phyloP scores from a whole-genome alignment of 1,140 invertebrate species.

The Trichonephila inaurata region DNA sequence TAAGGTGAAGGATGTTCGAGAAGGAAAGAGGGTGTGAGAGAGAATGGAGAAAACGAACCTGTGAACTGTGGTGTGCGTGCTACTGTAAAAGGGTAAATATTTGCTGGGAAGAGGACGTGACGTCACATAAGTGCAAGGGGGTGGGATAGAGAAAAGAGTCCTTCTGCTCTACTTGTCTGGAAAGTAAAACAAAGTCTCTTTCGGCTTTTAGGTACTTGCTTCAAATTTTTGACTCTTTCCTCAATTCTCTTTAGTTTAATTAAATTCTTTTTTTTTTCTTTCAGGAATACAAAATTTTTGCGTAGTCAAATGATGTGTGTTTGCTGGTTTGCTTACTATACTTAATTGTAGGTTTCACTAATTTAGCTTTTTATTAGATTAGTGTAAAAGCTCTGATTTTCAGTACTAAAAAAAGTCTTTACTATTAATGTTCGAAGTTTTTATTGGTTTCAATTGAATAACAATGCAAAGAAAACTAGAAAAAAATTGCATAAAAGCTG shows the following conservation, averaged over 20 bases:
- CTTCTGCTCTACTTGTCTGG: neutral
- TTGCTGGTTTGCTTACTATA: too few relatives aligned
- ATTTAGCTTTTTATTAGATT: too few relatives aligned
- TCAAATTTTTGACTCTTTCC: neutral
- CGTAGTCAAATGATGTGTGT: too few relatives aligned
- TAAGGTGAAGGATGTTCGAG: neutral
- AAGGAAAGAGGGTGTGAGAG: neutral
- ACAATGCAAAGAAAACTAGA: too few relatives aligned
- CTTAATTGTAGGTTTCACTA: too few relatives aligned
- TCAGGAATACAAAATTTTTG: neutral
- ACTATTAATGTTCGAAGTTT: too few relatives aligned
- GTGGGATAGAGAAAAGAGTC: neutral
- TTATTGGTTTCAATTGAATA: too few relatives aligned
- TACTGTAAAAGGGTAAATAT: constrained; percentile 53
- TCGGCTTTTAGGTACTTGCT: neutral
- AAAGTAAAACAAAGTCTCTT: constrained; percentile 31
- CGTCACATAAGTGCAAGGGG: constrained; percentile 18
- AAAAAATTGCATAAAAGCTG: too few relatives aligned
- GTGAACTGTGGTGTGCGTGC: neutral
- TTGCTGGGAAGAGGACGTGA: constrained; percentile 38
- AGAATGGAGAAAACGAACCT: constrained; percentile 14
- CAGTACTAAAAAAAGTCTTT: too few relatives aligned
- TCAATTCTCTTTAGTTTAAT: neutral
- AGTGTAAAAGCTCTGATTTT: too few relatives aligned
- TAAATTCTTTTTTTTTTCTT: neutral